These are phyloP conservation scores for Lytechinus variegatus DNA, from an alignment of 35 echinoderm and acorn worm genomes.

Conservation along the genomic window DNA sequence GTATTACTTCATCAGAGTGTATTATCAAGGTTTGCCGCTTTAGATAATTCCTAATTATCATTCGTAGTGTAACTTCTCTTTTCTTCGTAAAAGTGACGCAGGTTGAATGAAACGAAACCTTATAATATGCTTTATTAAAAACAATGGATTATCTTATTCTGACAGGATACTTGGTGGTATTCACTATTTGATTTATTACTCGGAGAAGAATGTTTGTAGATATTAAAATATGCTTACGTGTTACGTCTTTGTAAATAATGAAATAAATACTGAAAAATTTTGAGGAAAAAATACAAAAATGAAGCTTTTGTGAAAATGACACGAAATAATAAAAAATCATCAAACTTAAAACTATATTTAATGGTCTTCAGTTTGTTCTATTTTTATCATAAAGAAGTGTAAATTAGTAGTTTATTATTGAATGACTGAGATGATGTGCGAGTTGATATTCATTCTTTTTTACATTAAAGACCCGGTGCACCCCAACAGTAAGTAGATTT, in stretches of 20 bases:
- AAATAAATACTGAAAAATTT: conserved; percentile 21
- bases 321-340: conserved; percentile 26
- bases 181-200: conserved; percentile 20
- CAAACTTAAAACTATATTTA: neutral
- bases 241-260: conserved; percentile 31
- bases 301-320: conserved; percentile 42
- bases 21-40: neutral
- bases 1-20: neutral
- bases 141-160: neutral
- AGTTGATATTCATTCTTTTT: too few relatives aligned
- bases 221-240: conserved; percentile 14
- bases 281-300: conserved; percentile 9
- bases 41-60: neutral
- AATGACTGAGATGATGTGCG: neutral
- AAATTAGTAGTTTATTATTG: neutral
- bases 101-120: neutral
- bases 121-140: neutral
- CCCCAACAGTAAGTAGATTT: too few relatives aligned
- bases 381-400: neutral
- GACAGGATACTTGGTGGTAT: conserved; percentile 23
- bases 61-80: neutral
- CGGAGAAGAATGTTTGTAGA: conserved; percentile 22
- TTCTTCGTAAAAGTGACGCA: neutral
- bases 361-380: neutral
- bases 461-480: too few relatives aligned